Base-by-base conservation (phyloP, 2,888 invertebrate genomes). In the Panorpa germanica region DNA sequence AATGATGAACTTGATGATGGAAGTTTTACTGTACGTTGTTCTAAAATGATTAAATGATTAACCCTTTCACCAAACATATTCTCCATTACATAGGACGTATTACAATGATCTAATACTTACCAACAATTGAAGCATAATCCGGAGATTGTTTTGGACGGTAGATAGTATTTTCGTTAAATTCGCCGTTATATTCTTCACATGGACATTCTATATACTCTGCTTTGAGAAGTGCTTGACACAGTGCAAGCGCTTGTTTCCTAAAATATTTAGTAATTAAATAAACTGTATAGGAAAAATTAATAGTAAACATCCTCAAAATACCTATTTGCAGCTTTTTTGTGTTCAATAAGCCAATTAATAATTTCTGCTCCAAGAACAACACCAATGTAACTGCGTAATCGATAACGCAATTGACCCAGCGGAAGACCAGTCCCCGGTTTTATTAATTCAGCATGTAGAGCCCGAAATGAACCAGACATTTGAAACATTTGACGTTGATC, bases 261-360 rank as follows among this genome's bases (percentile, higher is more conserved):
- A 34, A 43, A 31, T 17, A 20, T 26, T 25, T 10, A 13, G 17
- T 25, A 19, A 30, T 20, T 31, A 17, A 25, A 30, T 16, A 32
- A 31, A 17, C 12, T 18, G 14, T 13, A 20, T 25, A 10, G n/a
- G 23, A n/a, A 16, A 13, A 12, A 25, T 10, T 11, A 30, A 21
- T 14, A 26, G 12, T 16, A 31, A 15, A n/a, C 13, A 15, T 15
- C 20, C 13, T 21, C 21, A 22, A 33, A 18, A 39, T 50, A 77
- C 81, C 80, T 69, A 1, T 71, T 73, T 29, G 71, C 70, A 22
- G 76, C 74, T 46, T 70, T 72, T 35, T 78, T 75, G 43, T 80
- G 75, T 29, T 68, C 64, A 45, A 82, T 67, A 11, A 86, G 58
- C 85, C 85, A 86, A 45, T 83, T 81, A 4, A 85, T 69, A 8